Evolutionary conservation across 2,113 vertebrate species (phyloP).

Genomic region (Aramus guarauna): DNA sequence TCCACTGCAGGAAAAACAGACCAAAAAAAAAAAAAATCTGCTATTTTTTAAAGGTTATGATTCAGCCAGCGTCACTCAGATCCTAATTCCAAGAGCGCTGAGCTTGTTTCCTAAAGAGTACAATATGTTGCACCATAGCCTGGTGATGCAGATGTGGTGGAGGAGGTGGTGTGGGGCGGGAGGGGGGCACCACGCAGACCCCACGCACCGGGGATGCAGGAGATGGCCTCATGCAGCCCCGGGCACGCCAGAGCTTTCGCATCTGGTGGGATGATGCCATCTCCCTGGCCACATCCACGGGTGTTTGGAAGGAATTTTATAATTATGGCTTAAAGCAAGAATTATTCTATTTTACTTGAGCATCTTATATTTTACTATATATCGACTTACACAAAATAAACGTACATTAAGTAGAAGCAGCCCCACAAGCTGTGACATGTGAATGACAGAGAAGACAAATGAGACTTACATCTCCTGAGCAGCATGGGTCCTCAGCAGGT

Average conservation of each 20-base stretch:
- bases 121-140: not conserved
- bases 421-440: not conserved
- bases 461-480: not conserved
- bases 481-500: not conserved
- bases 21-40: not conserved
- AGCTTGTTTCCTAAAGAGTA: constrained; percentile 17
- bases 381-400: not conserved
- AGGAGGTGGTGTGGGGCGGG: not conserved
- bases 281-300: accelerated
- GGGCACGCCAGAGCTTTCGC: not conserved
- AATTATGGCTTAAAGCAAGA: not conserved
- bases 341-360: not conserved
- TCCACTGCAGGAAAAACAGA: constrained; percentile 19
- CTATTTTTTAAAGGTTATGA: constrained; percentile 41
- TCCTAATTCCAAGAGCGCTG: not conserved
- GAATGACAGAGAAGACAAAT: not conserved
- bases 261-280: accelerated
- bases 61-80: constrained; percentile 14
- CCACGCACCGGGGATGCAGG: accelerated
- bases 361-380: not conserved
- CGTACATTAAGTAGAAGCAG: not conserved
- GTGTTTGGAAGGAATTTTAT: not conserved
- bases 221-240: not conserved
- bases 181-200: accelerated
- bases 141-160: not conserved